These are phyloP conservation scores for Pristionchus pacificus DNA, from an alignment of 1,140 invertebrate species.

Conservation along the genomic window DNA sequence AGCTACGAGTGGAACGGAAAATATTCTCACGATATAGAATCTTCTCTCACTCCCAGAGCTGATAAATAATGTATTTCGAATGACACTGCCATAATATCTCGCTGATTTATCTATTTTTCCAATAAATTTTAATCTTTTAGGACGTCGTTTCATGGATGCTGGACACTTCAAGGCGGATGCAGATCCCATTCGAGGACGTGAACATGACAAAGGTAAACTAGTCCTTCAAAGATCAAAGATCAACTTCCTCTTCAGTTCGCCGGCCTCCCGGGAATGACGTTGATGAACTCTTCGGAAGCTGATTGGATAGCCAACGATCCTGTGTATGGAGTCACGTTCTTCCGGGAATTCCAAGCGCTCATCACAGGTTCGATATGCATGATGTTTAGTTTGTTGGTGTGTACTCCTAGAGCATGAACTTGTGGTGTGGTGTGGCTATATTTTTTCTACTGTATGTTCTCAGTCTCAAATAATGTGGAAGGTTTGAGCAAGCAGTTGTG, in stretches of 20 bases:
- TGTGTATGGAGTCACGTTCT: constrained; percentile 46
- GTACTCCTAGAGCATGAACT: not conserved
- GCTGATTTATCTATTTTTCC: no score
- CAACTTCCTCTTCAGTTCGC: constrained; percentile 28
- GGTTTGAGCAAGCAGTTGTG: no score
- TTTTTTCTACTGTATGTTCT: not conserved
- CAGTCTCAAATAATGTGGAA: not conserved
- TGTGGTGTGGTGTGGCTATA: not conserved
- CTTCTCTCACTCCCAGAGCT: no score
- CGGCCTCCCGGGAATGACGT: constrained; percentile 8
- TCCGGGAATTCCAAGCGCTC: constrained; percentile 47
- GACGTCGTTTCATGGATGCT: constrained; percentile 56
- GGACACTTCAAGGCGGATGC: constrained; percentile 49
- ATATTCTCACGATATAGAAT: no score
- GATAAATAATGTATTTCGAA: no score
- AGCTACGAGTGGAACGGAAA: no score
- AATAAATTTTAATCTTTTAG: no score
- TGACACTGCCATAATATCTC: no score
- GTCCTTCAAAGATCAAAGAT: constrained; percentile 25
- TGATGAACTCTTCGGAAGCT: constrained; percentile 48
- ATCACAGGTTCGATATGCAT: constrained; percentile 36
- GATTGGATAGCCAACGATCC: constrained; percentile 49
- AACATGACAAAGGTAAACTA: constrained; percentile 45
- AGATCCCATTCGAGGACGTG: constrained; percentile 52
- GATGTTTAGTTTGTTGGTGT: constrained; percentile 8